phyloP scores from a whole-genome alignment of 2,113 vertebrate species.

The Pelecanoides urinatrix region DNA sequence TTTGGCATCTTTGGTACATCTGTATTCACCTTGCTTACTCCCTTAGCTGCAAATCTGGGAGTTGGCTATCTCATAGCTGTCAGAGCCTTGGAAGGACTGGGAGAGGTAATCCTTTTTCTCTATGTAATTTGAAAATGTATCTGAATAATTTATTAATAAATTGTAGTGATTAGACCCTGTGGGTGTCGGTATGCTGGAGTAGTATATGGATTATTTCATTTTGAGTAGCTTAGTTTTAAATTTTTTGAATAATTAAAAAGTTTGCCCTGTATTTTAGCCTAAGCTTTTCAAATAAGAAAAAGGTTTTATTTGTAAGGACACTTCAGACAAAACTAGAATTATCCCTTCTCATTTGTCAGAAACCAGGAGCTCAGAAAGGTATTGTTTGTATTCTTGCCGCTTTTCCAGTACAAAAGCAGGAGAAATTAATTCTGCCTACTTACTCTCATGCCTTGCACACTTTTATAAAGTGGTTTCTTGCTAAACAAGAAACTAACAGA shows the following conservation, averaged over 20 bases:
- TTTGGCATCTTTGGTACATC: constrained; percentile 87
- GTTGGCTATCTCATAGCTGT: constrained; percentile 86
- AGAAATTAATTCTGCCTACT: background rate
- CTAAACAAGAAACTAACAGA: background rate
- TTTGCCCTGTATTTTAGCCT: background rate
- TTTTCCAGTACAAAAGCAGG: background rate
- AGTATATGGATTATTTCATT: background rate
- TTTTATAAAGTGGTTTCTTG: background rate
- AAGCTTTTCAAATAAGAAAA: background rate
- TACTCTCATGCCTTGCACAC: background rate
- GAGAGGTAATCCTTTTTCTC: constrained; percentile 81
- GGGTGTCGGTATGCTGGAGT: background rate
- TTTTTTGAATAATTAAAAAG: background rate
- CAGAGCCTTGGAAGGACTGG: constrained; percentile 89
- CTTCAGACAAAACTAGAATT: background rate
- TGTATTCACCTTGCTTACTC: constrained; percentile 89
- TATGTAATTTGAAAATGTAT: background rate
- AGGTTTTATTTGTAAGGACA: background rate
- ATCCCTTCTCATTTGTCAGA: background rate
- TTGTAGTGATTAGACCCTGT: background rate
- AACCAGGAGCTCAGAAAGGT: background rate
- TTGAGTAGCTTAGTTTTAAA: background rate
- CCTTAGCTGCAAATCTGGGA: constrained; percentile 87
- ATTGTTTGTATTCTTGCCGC: background rate
- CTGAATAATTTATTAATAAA: background rate